Conservation (phyloP, 2,113 vertebrate species). For the Heptranchias perlo region DNA sequence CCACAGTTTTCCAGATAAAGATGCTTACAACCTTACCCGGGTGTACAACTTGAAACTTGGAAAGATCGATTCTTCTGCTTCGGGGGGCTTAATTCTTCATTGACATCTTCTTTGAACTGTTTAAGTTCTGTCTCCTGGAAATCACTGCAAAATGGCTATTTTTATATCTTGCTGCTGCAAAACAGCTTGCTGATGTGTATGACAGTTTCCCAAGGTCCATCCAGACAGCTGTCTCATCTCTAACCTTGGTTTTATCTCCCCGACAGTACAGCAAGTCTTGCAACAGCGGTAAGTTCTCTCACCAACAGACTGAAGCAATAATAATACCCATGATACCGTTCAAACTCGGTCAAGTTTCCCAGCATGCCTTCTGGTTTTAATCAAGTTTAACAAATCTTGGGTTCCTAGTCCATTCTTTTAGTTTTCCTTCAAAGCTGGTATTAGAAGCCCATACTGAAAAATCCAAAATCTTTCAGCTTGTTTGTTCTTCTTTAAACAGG, state of each 20-base stretch:
- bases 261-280: not conserved
- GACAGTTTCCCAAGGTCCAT: not conserved
- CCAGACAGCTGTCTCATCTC: not conserved
- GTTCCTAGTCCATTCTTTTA: not conserved
- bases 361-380: not conserved
- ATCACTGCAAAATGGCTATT: not conserved
- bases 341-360: not conserved
- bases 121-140: not conserved
- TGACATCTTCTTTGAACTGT: not conserved
- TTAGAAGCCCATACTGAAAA: not conserved
- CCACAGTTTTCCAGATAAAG: not conserved
- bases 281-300: not conserved
- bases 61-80: not conserved
- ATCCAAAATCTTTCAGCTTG: not conserved
- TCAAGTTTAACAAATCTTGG: not conserved
- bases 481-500: not conserved
- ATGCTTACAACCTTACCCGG: not conserved
- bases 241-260: not conserved
- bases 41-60: not conserved
- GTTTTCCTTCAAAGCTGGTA: not conserved
- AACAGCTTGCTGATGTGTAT: not conserved
- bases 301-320: not conserved
- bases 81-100: not conserved
- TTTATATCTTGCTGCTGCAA: not conserved
- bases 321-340: not conserved